Percentiles rank a stretch among this genome's conserved stretches.
phyloP scores from a whole-genome alignment of 1,140 invertebrate genomes.

The Wasmannia auropunctata region DNA sequence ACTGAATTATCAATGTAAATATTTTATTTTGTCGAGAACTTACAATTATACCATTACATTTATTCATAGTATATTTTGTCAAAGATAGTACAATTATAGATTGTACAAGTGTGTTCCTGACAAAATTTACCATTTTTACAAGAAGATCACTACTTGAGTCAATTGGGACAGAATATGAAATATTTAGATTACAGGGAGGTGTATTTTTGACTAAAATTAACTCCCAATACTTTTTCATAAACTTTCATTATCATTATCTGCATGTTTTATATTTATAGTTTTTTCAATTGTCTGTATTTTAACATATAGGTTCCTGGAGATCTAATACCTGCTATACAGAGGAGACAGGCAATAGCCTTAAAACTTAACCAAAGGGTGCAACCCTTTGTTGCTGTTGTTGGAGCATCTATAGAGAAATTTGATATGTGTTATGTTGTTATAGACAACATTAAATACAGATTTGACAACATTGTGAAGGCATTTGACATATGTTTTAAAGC shows the following conservation, averaged over 20 bases:
- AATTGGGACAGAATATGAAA: background rate
- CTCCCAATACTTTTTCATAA: background rate
- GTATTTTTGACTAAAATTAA: background rate
- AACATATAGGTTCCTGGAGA: background rate
- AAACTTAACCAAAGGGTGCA: background rate
- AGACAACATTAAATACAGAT: background rate
- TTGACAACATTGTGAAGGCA: background rate
- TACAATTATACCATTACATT: no score
- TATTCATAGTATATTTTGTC: background rate
- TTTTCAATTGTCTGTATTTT: background rate
- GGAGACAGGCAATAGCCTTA: background rate
- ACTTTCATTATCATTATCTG: background rate
- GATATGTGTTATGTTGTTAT: background rate
- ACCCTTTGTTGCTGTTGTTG: slow-evolving; percentile 2
- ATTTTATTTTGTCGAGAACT: no score
- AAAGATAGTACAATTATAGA: background rate
- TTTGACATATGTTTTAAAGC: slow-evolving; percentile 1
- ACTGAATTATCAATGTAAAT: no score
- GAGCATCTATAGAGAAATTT: background rate
- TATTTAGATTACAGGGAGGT: background rate
- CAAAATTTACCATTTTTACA: background rate
- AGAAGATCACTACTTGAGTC: background rate
- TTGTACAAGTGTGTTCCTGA: no score
- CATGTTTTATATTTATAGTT: background rate
- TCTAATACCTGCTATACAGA: background rate